Evolutionary conservation across 2,113 vertebrate genomes (phyloP).

Genomic region (Brevimyrus niger): DNA sequence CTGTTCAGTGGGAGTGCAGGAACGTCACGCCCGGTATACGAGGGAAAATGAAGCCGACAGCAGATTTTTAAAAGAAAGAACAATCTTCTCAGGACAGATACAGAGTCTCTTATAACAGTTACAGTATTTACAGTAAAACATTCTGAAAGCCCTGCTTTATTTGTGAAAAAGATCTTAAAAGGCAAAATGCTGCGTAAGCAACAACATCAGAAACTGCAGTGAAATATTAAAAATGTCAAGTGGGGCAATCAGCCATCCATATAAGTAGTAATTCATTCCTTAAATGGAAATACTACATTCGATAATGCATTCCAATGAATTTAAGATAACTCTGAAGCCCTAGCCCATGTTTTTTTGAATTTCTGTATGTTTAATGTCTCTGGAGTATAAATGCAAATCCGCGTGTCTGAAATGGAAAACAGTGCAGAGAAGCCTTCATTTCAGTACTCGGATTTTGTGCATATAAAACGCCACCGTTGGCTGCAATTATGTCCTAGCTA

Average conservation of each 20-base stretch:
- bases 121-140: not conserved
- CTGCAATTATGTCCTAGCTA: constrained; percentile 10
- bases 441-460: constrained; percentile 9
- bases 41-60: not conserved
- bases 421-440: not conserved
- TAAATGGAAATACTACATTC: not conserved
- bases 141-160: not conserved
- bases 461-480: constrained; percentile 20
- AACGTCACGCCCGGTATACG: constrained; percentile 40
- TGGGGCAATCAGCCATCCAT: not conserved
- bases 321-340: not conserved
- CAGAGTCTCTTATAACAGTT: not conserved
- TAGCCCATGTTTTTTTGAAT: not conserved
- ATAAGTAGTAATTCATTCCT: not conserved
- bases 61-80: constrained; percentile 3
- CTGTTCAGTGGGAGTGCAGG: constrained; percentile 50
- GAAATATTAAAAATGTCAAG: not conserved
- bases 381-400: not conserved
- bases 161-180: not conserved
- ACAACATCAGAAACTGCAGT: not conserved
- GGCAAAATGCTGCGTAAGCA: not conserved
- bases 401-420: constrained; percentile 11
- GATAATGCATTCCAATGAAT: not conserved
- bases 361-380: not conserved
- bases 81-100: not conserved